Evolutionary conservation across 2,888 invertebrate genomes (phyloP).

Genomic region (Drosophila parthenogenetica): DNA sequence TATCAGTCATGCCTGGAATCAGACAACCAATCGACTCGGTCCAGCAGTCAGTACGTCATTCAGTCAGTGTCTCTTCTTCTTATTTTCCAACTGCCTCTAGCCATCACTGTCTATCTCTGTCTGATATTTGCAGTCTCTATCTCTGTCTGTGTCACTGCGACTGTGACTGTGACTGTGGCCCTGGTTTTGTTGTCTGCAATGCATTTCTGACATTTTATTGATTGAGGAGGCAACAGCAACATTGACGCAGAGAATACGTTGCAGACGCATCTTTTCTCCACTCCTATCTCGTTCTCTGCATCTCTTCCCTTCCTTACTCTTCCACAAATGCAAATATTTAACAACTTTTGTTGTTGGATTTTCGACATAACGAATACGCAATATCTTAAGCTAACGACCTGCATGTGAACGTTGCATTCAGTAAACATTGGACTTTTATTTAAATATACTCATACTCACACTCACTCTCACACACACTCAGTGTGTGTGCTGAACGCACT

Average conservation of each 20-base stretch:
- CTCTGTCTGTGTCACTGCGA: neutral
- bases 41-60: conserved; percentile 70
- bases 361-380: conserved; percentile 52
- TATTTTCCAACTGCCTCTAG: conserved; percentile 8
- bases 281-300: neutral
- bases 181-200: conserved; percentile 58
- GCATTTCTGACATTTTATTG: conserved; percentile 80
- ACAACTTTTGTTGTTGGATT: conserved; percentile 46
- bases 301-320: neutral
- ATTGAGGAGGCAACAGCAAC: conserved; percentile 76
- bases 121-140: neutral
- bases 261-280: conserved; percentile 10
- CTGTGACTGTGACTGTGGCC: conserved; percentile 11
- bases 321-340: conserved; percentile 68
- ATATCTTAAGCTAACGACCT: conserved; percentile 62
- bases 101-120: conserved; percentile 2
- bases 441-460: conserved; percentile 50
- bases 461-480: conserved; percentile 22
- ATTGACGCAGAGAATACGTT: conserved; percentile 55
- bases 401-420: conserved; percentile 42
- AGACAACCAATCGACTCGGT: conserved; percentile 64
- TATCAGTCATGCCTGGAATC: conserved; percentile 75
- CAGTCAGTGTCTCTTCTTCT: conserved; percentile 48
- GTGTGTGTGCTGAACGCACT: conserved; percentile 43
- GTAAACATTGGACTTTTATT: conserved; percentile 75